phyloP scores from a whole-genome alignment of 2,113 vertebrate species.

The Coryphaenoides rupestris region DNA sequence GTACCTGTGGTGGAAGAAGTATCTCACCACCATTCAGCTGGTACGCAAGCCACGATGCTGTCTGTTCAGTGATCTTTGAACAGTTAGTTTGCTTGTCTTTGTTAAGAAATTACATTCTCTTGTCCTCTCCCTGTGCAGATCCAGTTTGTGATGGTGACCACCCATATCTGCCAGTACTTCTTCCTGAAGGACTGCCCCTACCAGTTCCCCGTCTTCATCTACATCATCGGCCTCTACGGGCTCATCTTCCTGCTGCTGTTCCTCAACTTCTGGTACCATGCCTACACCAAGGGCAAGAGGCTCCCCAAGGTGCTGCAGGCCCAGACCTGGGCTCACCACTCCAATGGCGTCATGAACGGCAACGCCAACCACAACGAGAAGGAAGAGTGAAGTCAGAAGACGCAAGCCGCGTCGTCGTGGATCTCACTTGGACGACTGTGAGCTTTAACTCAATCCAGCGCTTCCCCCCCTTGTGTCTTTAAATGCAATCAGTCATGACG shows the following conservation, averaged over 20 bases:
- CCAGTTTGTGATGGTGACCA: constrained; percentile 86
- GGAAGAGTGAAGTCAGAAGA: constrained; percentile 45
- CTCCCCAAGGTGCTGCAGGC: constrained; percentile 82
- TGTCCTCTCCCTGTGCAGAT: constrained; percentile 68
- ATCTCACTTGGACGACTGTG: constrained; percentile 19
- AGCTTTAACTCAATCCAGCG: constrained; percentile 19
- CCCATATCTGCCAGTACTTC: constrained; percentile 90
- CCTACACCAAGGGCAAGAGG: constrained; percentile 92
- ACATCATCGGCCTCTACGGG: constrained; percentile 87
- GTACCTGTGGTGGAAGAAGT: constrained; percentile 97
- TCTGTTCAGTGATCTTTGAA: neutral
- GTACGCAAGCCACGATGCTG: constrained; percentile 65
- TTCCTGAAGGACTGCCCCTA: constrained; percentile 88
- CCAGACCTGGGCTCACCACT: constrained; percentile 71
- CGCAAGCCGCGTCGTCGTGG: constrained; percentile 11
- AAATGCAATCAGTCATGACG: constrained; percentile 33
- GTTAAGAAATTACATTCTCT: neutral
- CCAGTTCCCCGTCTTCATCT: constrained; percentile 89
- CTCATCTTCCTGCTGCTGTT: constrained; percentile 89
- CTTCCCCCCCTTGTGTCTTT: neutral
- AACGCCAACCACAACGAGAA: constrained; percentile 55
- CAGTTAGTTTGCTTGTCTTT: too few species aligned
- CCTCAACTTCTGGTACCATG: constrained; percentile 96
- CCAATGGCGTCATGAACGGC: constrained; percentile 79
- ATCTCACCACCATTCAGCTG: constrained; percentile 92